Percentiles rank a stretch among this genome's conserved stretches.
These are phyloP conservation scores for Otolemur crassicaudatus DNA, from an alignment of 2,797 vertebrate genomes.

Conservation along the genomic window DNA sequence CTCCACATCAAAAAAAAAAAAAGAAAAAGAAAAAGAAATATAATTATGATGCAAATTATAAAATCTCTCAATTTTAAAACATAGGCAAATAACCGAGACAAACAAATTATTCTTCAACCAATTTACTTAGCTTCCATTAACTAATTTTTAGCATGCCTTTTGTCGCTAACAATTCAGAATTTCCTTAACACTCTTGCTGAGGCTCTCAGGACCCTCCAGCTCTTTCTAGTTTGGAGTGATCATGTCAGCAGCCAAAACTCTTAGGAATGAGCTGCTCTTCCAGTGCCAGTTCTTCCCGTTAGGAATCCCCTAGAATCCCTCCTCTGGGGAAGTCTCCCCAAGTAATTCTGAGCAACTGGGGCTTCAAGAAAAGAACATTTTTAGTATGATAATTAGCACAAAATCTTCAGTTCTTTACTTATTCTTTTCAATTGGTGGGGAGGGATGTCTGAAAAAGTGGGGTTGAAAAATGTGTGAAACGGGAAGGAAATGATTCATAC, in stretches of 20 bases:
- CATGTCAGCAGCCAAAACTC: no score
- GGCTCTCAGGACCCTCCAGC: not conserved
- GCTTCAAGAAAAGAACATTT: not conserved
- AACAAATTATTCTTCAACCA: not conserved
- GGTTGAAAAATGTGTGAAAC: not conserved
- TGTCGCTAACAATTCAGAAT: not conserved
- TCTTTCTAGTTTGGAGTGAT: not conserved
- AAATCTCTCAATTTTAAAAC: not conserved
- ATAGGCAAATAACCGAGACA: not conserved
- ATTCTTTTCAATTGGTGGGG: not conserved
- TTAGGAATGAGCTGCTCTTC: not conserved
- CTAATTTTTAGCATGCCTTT: not conserved
- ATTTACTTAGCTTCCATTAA: not conserved
- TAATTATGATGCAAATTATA: not conserved
- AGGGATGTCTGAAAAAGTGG: not conserved
- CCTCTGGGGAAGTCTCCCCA: not conserved
- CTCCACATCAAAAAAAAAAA: no score
- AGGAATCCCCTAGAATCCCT: not conserved
- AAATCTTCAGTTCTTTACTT: not conserved
- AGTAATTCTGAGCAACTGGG: not conserved
- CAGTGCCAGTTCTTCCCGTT: not conserved
- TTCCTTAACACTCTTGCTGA: not conserved
- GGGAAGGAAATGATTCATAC: conserved; percentile 65
- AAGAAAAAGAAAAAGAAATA: not conserved
- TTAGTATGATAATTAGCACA: not conserved